Evolutionary conservation across 2,797 vertebrate species (phyloP).

Genomic region (Enteromius argenteus): DNA sequence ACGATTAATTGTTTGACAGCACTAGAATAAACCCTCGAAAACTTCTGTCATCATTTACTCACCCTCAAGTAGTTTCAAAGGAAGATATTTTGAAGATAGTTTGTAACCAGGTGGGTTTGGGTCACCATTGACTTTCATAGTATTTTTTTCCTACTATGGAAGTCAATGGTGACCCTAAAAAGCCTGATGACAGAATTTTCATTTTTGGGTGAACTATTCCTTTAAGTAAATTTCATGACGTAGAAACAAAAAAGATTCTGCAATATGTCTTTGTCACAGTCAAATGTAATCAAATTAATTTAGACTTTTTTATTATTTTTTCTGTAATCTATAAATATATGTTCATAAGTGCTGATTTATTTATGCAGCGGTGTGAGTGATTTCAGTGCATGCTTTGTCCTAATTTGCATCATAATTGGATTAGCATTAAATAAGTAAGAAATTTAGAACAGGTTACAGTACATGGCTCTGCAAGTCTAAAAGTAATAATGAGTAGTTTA

Average conservation of each 20-base stretch:
- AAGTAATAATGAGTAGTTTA: conserved; percentile 55
- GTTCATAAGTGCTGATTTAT: conserved; percentile 33
- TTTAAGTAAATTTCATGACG: no score
- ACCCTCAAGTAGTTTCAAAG: no score
- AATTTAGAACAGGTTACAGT: conserved; percentile 53
- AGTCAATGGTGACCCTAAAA: no score
- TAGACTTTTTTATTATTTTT: no score
- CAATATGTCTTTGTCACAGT: neutral
- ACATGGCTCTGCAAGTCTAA: conserved; percentile 51
- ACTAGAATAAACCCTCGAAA: neutral
- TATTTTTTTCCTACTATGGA: no score
- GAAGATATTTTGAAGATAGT: no score
- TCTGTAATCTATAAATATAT: conserved; percentile 19
- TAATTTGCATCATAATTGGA: conserved; percentile 58
- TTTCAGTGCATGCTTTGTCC: conserved; percentile 25
- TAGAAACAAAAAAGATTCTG: neutral
- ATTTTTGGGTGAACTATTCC: no score
- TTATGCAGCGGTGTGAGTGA: conserved; percentile 3
- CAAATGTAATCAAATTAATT: neutral
- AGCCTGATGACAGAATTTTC: no score
- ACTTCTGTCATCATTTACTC: no score
- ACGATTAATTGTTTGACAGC: neutral
- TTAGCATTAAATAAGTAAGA: conserved; percentile 51
- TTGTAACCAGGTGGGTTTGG: no score
- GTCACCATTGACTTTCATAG: no score